Evolutionary conservation across 2,888 invertebrate genomes (phyloP).

Genomic region (Drosophila multiciliata): DNA sequence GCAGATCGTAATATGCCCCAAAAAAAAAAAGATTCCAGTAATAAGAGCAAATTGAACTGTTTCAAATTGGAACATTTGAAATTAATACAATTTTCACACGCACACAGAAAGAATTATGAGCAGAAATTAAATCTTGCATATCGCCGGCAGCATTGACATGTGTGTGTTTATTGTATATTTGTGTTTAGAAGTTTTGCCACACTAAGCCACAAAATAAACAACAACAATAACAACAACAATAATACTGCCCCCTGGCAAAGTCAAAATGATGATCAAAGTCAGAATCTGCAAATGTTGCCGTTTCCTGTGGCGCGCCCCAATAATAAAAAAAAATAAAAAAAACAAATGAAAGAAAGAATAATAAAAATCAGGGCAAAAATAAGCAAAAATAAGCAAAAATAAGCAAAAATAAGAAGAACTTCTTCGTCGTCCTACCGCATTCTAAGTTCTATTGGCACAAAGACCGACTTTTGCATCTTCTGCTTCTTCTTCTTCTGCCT

Average conservation of each 20-base stretch:
- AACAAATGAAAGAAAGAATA: slow-evolving; percentile 12
- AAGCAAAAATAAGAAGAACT: not conserved
- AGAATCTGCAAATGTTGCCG: slow-evolving; percentile 34
- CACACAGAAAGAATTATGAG: slow-evolving; percentile 35
- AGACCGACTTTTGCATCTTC: slow-evolving; percentile 79
- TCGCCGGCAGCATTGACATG: slow-evolving; percentile 60
- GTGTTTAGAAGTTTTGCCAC: slow-evolving; percentile 54
- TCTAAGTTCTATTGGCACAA: slow-evolving; percentile 82
- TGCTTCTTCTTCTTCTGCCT: slow-evolving; percentile 40
- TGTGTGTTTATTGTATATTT: slow-evolving; percentile 48
- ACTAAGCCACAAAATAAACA: not conserved
- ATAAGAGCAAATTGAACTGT: slow-evolving; percentile 10
- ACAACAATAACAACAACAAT: not conserved
- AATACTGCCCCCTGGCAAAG: not conserved
- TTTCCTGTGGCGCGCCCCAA: slow-evolving; percentile 61
- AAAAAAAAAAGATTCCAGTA: not conserved
- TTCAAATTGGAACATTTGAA: slow-evolving; percentile 55
- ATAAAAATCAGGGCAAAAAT: slow-evolving; percentile 32
- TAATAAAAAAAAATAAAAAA: not conserved
- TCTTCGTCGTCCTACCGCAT: slow-evolving; percentile 69
- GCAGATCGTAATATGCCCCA: not conserved
- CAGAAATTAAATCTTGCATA: slow-evolving; percentile 76
- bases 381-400: slow-evolving; percentile 2
- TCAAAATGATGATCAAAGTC: slow-evolving; percentile 30
- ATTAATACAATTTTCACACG: slow-evolving; percentile 64